Evolutionary conservation across 1,140 invertebrate genomes (phyloP), one percentile per base, ranked within the genome.

Genomic region (Steinernema khuongi): DNA sequence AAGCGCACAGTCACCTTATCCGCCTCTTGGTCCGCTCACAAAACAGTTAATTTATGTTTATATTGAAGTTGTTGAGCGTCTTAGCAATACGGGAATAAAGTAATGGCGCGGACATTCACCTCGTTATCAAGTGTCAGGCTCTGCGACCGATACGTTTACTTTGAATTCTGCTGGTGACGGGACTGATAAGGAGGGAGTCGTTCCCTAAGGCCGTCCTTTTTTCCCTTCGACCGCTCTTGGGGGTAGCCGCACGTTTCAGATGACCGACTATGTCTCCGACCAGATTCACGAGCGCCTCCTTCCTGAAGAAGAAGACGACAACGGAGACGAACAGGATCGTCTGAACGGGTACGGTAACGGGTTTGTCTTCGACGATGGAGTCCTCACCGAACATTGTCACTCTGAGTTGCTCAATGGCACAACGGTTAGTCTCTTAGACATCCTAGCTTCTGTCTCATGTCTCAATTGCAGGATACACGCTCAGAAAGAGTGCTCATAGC

Each of bases 391-490:
- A 4, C 50, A 60, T 22, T 60, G 50, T 26, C 50, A 60, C 26
- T 60, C 50, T 26, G 7, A 60, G 19, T 60, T 60, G 50, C 50
- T 60, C 50, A 60, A 60, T 22, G 50, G 26, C 50, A 4, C 4
- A 14, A 26, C 19, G 11, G 50, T 60, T n/a, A 4, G 50, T 60
- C 26, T 60, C 19, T 7, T 4, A 4, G 14, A 26, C 26, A n/a
- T 26, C 22, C 26, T 60, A 14, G 50, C 19, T 11, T 7, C 4
- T 60, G 14, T 4, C 26, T 60, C 7, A 60, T 4, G 22, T n/a
- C 26, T 60, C 4, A 22, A 14, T 94, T 77, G 31, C 50, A 78
- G 77, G 66, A 68, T 68, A 68, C 18, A 4, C 71, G 71, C 14
- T 83, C 82, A 22, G 78, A 85, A 73, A 70, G 74, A 41, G 72